Evolutionary conservation across 2,888 invertebrate species (phyloP), one percentile per base, ranked within the genome.

Genomic region (Tetragonula carbonaria): DNA sequence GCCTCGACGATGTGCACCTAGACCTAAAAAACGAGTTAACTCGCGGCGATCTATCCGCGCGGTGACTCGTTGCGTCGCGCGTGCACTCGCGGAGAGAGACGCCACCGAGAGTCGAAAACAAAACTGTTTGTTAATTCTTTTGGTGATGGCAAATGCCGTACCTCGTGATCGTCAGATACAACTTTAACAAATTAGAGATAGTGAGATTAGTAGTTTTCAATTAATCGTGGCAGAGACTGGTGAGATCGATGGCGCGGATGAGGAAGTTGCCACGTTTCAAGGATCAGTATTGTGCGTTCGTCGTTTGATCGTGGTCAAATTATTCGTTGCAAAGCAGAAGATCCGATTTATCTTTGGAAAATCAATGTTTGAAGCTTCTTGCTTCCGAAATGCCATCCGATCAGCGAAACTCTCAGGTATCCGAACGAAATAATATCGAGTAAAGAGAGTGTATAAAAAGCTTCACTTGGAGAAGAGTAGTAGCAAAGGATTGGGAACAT

Each of bases 21-120:
- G 92, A 92, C 92, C 92, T 91, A 92, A 90, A 91, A 91, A 90
- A 79, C 87, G 83, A 87, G 86, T 88, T 86, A 81, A 86, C 81
- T 75, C 72, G 84, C 38, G 45, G 67, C 78, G 74, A 80, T 74
- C 53, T 73, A 74, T 76, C 74, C 62, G 72, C 72, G 66, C 38
- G 38, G 8, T 38, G 51, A 77, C 74, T 33, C 23, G 72, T 82
- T 70, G 76, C 67, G 45, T 71, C 63, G 80, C 59, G 59, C 33
- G 74, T 66, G 71, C 59, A 62, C 53, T 72, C 50, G 67, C 28
- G 67, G 67, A 50, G 62, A 79, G 63, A 21, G 18, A 23, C 16
- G 16, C 6, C 28, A 16, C 28, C 45, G 45, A 45, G 11, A 68
- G 67, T 21, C n/a, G 18, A 23, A 16, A 21, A 13, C 38, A n/a